phyloP scores from a whole-genome alignment of 2,888 invertebrate genomes.

The Octonoba sinensis region DNA sequence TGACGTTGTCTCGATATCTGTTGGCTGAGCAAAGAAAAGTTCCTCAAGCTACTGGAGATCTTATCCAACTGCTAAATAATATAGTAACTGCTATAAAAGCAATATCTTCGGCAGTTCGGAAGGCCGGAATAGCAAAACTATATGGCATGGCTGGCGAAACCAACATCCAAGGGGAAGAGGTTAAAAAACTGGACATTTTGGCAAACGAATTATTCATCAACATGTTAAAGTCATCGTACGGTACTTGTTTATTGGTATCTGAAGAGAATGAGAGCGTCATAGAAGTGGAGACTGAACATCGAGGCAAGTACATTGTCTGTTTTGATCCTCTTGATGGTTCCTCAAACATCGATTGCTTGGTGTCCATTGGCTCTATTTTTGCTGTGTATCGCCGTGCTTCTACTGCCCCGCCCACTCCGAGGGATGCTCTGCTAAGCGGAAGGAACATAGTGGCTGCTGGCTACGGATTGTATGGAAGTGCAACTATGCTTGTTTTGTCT shows the following conservation, averaged over 20 bases:
- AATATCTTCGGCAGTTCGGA: slow-evolving; percentile 94
- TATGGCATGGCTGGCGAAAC: slow-evolving; percentile 94
- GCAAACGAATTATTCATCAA: slow-evolving; percentile 98
- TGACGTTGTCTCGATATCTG: slow-evolving; percentile 94
- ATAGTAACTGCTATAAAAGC: slow-evolving; percentile 98
- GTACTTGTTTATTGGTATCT: slow-evolving; percentile 90
- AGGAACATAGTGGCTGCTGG: slow-evolving; percentile 91
- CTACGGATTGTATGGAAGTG: slow-evolving; percentile 96
- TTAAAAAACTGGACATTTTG: slow-evolving; percentile 95
- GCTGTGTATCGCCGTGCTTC: slow-evolving; percentile 81
- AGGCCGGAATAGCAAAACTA: slow-evolving; percentile 96
- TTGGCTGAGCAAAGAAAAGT: slow-evolving; percentile 89
- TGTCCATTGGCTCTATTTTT: slow-evolving; percentile 97
- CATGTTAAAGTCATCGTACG: slow-evolving; percentile 93
- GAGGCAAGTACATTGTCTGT: slow-evolving; percentile 94
- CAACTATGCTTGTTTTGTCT: slow-evolving; percentile 92
- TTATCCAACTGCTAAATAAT: slow-evolving; percentile 92
- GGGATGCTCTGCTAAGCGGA: slow-evolving; percentile 89
- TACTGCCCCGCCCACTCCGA: slow-evolving; percentile 75
- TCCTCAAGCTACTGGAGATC: slow-evolving; percentile 90
- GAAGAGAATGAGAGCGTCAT: slow-evolving; percentile 94
- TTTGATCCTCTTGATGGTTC: slow-evolving; percentile 99
- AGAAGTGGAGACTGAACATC: slow-evolving; percentile 87
- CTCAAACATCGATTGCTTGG: slow-evolving; percentile 97
- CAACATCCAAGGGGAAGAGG: slow-evolving; percentile 97